These are phyloP conservation scores for Metopia argyrocephala DNA, from an alignment of 2,888 invertebrate species.

Conservation along the genomic window DNA sequence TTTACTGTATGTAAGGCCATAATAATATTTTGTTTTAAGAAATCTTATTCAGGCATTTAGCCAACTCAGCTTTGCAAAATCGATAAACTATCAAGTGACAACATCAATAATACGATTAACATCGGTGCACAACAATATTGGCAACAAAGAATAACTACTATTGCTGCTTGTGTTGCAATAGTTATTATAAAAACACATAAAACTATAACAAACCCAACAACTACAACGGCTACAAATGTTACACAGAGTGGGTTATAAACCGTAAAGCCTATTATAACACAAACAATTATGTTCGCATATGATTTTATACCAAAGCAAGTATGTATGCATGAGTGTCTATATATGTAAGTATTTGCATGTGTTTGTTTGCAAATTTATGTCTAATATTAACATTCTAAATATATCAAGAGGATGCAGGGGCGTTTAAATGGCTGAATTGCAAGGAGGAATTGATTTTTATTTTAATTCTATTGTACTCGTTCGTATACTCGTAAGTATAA, in stretches of 20 bases:
- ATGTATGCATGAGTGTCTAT: too few relatives aligned
- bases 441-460: too few relatives aligned
- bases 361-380: background rate
- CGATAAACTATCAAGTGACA: slow-evolving; percentile 65
- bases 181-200: background rate
- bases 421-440: too few relatives aligned
- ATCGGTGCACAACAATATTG: slow-evolving; percentile 64
- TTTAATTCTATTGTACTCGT: too few relatives aligned
- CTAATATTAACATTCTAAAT: background rate
- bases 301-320: too few relatives aligned
- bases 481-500: too few relatives aligned
- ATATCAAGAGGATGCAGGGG: too few relatives aligned
- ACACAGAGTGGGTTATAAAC: slow-evolving; percentile 21
- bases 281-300: background rate
- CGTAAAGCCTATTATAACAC: slow-evolving; percentile 43
- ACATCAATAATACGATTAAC: slow-evolving; percentile 68
- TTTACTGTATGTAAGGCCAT: background rate
- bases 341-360: background rate
- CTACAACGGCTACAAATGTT: slow-evolving; percentile 9
- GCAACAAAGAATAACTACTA: slow-evolving; percentile 38
- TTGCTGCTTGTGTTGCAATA: slow-evolving; percentile 17
- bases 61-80: slow-evolving; percentile 61
- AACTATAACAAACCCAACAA: background rate
- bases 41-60: slow-evolving; percentile 52
- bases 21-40: slow-evolving; percentile 32